Evolutionary conservation across 1,140 invertebrate species (phyloP), one percentile per base, ranked within the genome.

Genomic region (Drosophila neocordata): DNA sequence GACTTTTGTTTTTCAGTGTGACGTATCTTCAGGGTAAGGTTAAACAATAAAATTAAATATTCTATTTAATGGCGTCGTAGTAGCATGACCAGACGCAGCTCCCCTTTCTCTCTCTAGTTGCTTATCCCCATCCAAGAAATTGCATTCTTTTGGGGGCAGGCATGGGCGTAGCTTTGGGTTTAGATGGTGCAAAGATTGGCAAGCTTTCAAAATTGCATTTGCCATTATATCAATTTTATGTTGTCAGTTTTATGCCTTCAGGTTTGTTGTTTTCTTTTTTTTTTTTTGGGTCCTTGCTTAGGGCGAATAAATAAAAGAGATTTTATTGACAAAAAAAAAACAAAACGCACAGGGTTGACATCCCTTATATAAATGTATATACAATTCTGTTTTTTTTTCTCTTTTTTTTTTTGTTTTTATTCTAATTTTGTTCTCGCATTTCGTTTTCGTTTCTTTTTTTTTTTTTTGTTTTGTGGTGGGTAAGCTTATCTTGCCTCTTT

Each of bases 21-120:
- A 82, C 73, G 75, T 75, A 78, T 87, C 72, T 60, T 83, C 76
- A 48, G 51, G 57, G 52, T 52, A 57, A 60, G 61, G 70, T 64
- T 56, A 63, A 76, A 87, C 83, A 88, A 87, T 87, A 88, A 87
- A 87, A 87, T 87, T 88, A 87, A 83, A 88, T 87, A 87, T 87
- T 88, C 83, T 73, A 87, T 83, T 88, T 88, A 87, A 87, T 87
- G 83, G 83, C 72, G 53, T 56, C 71, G 82, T 73, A 64, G 73
- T 64, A 85, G 73, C 41, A 18, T 15, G 41, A 60, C 77, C 82
- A 75, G 78, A 82, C 78, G 82, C 73, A 66, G 67, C 74, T 58
- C 61, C 31, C 34, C 38, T 61, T 67, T 51, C 65, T 55, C 44
- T 31, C 18, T 13, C 31, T 2, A 11, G 8, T 1, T 0, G 27